A percentile compares a stretch with the other conserved stretches of the same genome.
Conservation (phyloP, 64 coral and sea anemone species). For the Pachyseris speciosa region DNA sequence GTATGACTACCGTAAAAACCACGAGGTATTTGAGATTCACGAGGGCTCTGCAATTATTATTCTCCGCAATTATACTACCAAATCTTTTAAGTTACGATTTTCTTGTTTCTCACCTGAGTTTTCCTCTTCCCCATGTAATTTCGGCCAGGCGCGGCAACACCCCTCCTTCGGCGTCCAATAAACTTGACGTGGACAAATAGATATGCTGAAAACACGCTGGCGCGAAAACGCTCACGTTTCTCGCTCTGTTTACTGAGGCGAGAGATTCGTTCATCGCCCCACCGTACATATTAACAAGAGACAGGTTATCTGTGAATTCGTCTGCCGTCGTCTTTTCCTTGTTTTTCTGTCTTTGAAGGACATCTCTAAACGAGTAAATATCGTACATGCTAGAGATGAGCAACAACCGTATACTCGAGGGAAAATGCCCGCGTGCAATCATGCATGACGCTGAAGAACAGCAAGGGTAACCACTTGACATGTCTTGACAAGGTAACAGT, state of each 20-base stretch:
- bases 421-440: conserved; percentile 27
- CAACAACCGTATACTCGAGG: not conserved
- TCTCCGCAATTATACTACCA: too few relatives aligned
- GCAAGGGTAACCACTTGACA: conserved; percentile 41
- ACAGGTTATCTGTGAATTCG: conserved; percentile 37
- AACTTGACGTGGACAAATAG: conserved; percentile 65
- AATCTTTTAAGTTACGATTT: too few relatives aligned
- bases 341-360: conserved; percentile 26
- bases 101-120: conserved; percentile 35
- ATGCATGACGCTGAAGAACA: conserved; percentile 57
- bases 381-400: conserved; percentile 73
- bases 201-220: conserved; percentile 77
- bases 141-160: conserved; percentile 44
- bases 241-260: not conserved
- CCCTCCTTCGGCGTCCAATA: conserved; percentile 51
- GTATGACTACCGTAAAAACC: too few relatives aligned
- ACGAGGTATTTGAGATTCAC: too few relatives aligned
- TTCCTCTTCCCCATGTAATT: conserved; percentile 48
- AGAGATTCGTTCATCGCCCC: conserved; percentile 74
- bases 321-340: conserved; percentile 35
- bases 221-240: conserved; percentile 24
- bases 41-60: too few relatives aligned
- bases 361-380: conserved; percentile 55
- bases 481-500: not conserved
- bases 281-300: conserved; percentile 72